A percentile compares a stretch with the other conserved stretches of the same genome.
phyloP scores from a whole-genome alignment of 53 echinoderm and acorn worm genomes.

The Crossaster papposus region DNA sequence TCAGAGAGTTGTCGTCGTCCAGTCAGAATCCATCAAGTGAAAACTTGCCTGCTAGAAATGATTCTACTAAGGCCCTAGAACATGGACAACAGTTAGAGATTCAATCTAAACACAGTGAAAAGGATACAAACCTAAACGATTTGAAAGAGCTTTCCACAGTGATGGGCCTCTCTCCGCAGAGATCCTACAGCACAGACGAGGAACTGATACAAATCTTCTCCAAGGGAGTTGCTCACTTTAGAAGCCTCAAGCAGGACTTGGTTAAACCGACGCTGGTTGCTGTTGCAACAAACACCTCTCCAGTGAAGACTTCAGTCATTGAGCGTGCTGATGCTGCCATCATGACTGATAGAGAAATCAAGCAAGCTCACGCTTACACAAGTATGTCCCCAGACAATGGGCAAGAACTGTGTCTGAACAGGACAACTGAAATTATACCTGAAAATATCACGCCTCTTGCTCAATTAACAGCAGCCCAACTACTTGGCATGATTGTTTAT shows the following conservation, averaged over 20 bases:
- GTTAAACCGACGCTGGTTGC: slow-evolving; percentile 30
- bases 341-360: slow-evolving; percentile 14
- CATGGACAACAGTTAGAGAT: slow-evolving; percentile 13
- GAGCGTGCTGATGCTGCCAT: slow-evolving; percentile 37
- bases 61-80: slow-evolving; percentile 37
- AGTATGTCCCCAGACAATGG: slow-evolving; percentile 37
- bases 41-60: slow-evolving; percentile 6
- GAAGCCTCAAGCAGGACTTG: slow-evolving; percentile 40
- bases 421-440: slow-evolving; percentile 5
- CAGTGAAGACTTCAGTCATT: not conserved
- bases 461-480: slow-evolving; percentile 32
- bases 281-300: slow-evolving; percentile 72
- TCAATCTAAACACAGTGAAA: not conserved
- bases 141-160: slow-evolving; percentile 36
- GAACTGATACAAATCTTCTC: slow-evolving; percentile 72
- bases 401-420: slow-evolving; percentile 13
- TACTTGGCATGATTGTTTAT: slow-evolving; percentile 30
- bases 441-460: slow-evolving; percentile 20
- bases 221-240: slow-evolving; percentile 46
- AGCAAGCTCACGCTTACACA: slow-evolving; percentile 32
- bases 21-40: slow-evolving; percentile 38
- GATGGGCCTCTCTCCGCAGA: slow-evolving; percentile 56
- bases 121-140: slow-evolving; percentile 34
- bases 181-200: slow-evolving; percentile 68
- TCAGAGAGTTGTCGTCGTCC: slow-evolving; percentile 43